A percentile compares a stretch with the other conserved stretches of the same genome.
Evolutionary conservation across 2,113 vertebrate species (phyloP).

Genomic region (Bubo scandiacus): DNA sequence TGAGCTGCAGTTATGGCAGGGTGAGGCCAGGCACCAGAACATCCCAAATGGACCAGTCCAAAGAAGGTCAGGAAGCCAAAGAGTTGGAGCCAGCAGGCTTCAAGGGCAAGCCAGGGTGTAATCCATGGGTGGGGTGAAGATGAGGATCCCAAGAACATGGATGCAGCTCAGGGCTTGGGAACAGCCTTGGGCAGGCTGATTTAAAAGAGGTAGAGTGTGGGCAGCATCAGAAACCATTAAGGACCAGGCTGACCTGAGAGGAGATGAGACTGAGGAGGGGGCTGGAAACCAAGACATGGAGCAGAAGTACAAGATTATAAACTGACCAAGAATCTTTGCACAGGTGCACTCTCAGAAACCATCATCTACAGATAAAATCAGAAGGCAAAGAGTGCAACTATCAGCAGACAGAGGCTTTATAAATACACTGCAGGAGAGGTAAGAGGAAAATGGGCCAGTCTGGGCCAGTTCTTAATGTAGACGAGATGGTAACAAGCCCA

Average conservation of each 20-base stretch:
- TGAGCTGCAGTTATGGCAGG: background rate
- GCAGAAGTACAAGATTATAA: background rate
- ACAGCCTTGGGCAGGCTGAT: background rate
- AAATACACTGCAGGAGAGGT: background rate
- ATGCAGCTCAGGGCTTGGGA: background rate
- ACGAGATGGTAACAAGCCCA: background rate
- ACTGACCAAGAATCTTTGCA: background rate
- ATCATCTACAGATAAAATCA: background rate
- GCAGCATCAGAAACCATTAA: background rate
- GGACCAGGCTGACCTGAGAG: background rate
- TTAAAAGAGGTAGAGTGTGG: background rate
- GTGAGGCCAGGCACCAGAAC: background rate
- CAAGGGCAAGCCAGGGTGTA: background rate
- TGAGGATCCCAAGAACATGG: background rate
- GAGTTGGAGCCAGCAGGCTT: background rate
- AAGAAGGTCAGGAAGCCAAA: background rate
- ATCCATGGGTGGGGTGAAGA: background rate
- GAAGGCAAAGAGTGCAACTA: background rate
- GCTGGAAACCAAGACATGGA: background rate
- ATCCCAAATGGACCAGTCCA: background rate
- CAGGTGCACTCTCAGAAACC: background rate
- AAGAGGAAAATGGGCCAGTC: background rate
- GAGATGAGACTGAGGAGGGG: background rate
- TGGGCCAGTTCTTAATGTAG: background rate
- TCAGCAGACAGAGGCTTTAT: background rate